These are phyloP conservation scores for Caradrina clavipalpis DNA, from an alignment of 2,888 invertebrate genomes.

Conservation along the genomic window DNA sequence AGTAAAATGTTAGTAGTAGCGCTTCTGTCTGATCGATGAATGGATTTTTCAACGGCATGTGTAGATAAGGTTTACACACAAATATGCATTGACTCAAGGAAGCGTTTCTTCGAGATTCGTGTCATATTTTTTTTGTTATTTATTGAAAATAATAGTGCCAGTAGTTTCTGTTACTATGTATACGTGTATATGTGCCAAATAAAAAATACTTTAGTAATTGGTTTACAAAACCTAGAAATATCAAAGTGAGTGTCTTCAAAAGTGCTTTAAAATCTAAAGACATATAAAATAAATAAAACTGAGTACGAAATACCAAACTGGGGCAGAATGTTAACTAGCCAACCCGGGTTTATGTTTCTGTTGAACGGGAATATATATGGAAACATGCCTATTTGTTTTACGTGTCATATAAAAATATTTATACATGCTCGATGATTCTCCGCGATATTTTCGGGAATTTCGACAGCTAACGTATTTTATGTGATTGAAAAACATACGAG, in stretches of 20 bases:
- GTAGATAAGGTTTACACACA: no score
- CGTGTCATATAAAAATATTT: slow-evolving; percentile 27
- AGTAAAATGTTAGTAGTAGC: no score
- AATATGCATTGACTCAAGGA: no score
- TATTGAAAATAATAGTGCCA: no score
- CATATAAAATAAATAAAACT: slow-evolving; percentile 29
- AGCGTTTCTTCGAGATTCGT: no score
- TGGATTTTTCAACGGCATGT: no score
- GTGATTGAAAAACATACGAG: slow-evolving; percentile 51
- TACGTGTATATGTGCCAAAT: no score
- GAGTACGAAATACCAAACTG: slow-evolving; percentile 24
- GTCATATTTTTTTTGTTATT: no score
- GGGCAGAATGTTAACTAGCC: slow-evolving; percentile 46
- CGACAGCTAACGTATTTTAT: slow-evolving; percentile 46
- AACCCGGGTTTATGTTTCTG: slow-evolving; percentile 8
- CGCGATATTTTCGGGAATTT: slow-evolving; percentile 19
- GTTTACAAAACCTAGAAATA: slow-evolving; percentile 21
- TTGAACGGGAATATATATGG: not conserved
- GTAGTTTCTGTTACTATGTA: no score
- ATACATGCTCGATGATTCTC: slow-evolving; percentile 24
- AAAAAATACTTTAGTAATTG: slow-evolving; percentile 21
- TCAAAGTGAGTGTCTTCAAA: not conserved
- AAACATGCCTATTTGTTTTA: slow-evolving; percentile 27
- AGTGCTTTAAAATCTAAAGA: slow-evolving; percentile 2
- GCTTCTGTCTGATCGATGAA: no score